Evolutionary conservation across 2,888 invertebrate species (phyloP), one percentile per base, ranked within the genome.

Genomic region (Leptopilina myrica): DNA sequence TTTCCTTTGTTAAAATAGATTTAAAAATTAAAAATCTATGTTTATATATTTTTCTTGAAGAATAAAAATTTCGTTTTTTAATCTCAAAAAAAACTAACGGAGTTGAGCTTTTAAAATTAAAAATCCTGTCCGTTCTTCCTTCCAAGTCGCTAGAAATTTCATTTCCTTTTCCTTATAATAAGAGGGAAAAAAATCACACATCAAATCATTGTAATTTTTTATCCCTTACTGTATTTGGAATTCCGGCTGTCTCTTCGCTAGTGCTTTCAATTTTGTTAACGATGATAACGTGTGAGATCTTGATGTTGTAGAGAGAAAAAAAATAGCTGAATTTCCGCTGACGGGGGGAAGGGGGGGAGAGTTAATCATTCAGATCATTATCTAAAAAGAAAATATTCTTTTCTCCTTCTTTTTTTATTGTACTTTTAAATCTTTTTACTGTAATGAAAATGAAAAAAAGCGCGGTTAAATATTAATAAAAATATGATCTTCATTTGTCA

Each of bases 151-250:
- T 14, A 73, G 69, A 73, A 73, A 73, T 56, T 73, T 73, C 53
- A 73, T 73, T 33, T 26, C 53, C 69, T 33, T 56, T 53, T 8
- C 69, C 64, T 14, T n/a, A 53, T 33, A 12, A 20, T 33, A 12
- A 20, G 26, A 14, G 26, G 8, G 53, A 56, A 53, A 73, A 73
- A 73, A 11, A 49, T 49, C 9, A 11, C 66, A 66, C 43, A 11
- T 15, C 5, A 56, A 7, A 43, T 53, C 3, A 33, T 33, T 14
- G 49, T 49, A 0, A 33, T 82, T 81, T 84, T 85, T 84, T 85
- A 66, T 82, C 84, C 85, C 83, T 76, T 83, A 43, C 84, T 86
- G 86, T 86, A 86, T 85, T 86, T 86, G 86, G 83, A 43, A 75
- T 84, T 84, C 75, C 78, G 80, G 76, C 77, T 73, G 73, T 73